Evolutionary conservation across 2,113 vertebrate genomes (phyloP), one percentile per base, ranked within the genome.

Genomic region (Corapipo altera): DNA sequence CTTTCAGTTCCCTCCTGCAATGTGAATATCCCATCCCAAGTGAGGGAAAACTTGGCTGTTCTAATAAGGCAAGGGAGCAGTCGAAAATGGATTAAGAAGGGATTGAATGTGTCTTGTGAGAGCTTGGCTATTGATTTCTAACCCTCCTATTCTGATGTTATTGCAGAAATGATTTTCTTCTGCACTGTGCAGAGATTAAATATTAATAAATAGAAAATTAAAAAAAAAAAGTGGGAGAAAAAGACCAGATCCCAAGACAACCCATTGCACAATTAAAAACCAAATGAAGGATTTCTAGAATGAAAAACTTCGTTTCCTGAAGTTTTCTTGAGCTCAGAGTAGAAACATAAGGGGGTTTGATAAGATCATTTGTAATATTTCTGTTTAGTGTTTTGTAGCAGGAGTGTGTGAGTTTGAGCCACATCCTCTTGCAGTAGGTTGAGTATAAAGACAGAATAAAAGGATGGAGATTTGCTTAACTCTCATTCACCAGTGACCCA

Each of bases 181-280:
- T 93, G 75, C 85, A 44, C 90, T 8, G 9, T 88, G 80, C 49
- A 33, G 90, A 95, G 85, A 94, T 95, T 94, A 97, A 95, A 97
- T 96, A 94, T 96, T 96, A 94, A 95, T 89, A 95, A 85, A 92
- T 74, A 91, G 95, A 91, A 95, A 94, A 97, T 94, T 94, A 77
- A 76, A 90, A 82, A 88, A n/a, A 89, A 79, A 95, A 88, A 51
- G 20, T 28, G 43, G 15, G 70, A 72, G 78, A 65, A 85, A 82
- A 49, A 72, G 57, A 88, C 51, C 74, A 76, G 85, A 77, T 92
- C 83, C 85, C 84, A 89, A 80, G 94, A 77, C 75, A 67, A 51
- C 44, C 76, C 26, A 17, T 15, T 52, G 88, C 77, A 73, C 93
- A 95, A 75, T 96, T 95, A 89, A 91, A 94, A 96, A 96, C 73